Evolutionary conservation across 2,113 vertebrate species (phyloP).

Genomic region (human (Homo sapiens)): DNA sequence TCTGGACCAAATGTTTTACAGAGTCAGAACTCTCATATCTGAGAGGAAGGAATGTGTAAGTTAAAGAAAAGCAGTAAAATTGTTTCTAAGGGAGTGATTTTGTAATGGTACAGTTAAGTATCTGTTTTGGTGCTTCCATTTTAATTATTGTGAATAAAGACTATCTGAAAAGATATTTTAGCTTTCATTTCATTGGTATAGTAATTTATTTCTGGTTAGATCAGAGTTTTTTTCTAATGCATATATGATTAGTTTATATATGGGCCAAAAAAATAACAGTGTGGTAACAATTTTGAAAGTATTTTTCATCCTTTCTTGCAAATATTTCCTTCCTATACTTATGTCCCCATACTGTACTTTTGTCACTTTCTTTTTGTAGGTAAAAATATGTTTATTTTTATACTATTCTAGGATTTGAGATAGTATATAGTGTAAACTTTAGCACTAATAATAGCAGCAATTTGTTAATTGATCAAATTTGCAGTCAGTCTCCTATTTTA

Average conservation of each 20-base stretch:
- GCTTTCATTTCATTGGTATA: neutral
- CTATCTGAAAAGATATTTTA: neutral
- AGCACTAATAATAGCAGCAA: neutral
- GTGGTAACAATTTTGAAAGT: neutral
- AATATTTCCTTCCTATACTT: neutral
- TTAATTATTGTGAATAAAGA: neutral
- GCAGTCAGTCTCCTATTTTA: neutral
- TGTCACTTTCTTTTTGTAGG: neutral
- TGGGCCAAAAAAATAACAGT: neutral
- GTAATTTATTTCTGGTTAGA: neutral
- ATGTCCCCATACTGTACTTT: neutral
- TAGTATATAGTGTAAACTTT: neutral
- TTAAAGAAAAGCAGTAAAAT: neutral
- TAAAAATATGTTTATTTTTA: slow-evolving; percentile 12
- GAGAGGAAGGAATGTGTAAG: neutral
- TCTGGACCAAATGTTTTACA: neutral
- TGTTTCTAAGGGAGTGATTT: neutral
- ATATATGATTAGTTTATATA: neutral
- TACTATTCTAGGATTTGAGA: neutral
- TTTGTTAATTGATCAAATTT: slow-evolving; percentile 31
- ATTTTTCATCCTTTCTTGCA: neutral
- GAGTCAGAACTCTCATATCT: neutral
- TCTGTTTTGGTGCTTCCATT: neutral
- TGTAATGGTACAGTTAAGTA: neutral
- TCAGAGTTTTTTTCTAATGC: neutral